Evolutionary conservation across 2,113 vertebrate species (phyloP).

Genomic region (Megatriorchis doriae): DNA sequence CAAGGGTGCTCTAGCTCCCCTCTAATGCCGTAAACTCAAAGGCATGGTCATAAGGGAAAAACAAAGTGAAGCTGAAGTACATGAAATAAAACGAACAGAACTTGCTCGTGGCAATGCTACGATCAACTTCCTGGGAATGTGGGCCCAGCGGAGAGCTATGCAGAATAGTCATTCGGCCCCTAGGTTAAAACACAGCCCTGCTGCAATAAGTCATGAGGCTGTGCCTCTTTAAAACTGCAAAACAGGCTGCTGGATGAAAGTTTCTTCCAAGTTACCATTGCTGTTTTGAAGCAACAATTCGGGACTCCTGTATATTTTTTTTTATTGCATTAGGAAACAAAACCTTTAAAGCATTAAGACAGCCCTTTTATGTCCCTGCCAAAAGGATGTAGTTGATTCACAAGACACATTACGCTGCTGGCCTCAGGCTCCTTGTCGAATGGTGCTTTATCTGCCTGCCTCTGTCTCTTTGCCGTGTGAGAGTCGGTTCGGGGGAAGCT

Average conservation of each 20-base stretch:
- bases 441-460: background rate
- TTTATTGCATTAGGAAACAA: slow-evolving; percentile 94
- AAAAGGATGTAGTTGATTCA: slow-evolving; percentile 80
- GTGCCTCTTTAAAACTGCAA: background rate
- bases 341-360: slow-evolving; percentile 87
- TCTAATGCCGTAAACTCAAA: slow-evolving; percentile 6
- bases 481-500: slow-evolving; percentile 69
- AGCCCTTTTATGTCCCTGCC: slow-evolving; percentile 98
- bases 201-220: background rate
- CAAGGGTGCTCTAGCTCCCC: slow-evolving; percentile 27
- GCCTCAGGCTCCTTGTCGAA: slow-evolving; percentile 69
- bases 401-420: slow-evolving; percentile 73
- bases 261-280: slow-evolving; percentile 13
- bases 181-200: background rate
- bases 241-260: background rate
- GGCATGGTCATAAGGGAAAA: slow-evolving; percentile 59
- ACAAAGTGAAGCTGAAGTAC: background rate
- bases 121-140: slow-evolving; percentile 2
- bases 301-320: slow-evolving; percentile 74
- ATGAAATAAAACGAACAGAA: background rate
- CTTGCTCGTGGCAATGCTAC: slow-evolving; percentile 37
- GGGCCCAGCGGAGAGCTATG: background rate
- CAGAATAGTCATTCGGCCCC: background rate
- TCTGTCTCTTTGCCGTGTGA: slow-evolving; percentile 44
- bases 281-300: slow-evolving; percentile 39